A percentile compares a stretch with the other conserved stretches of the same genome.
These are phyloP conservation scores for Plectropomus leopardus DNA, from an alignment of 2,113 vertebrate genomes.

Conservation along the genomic window DNA sequence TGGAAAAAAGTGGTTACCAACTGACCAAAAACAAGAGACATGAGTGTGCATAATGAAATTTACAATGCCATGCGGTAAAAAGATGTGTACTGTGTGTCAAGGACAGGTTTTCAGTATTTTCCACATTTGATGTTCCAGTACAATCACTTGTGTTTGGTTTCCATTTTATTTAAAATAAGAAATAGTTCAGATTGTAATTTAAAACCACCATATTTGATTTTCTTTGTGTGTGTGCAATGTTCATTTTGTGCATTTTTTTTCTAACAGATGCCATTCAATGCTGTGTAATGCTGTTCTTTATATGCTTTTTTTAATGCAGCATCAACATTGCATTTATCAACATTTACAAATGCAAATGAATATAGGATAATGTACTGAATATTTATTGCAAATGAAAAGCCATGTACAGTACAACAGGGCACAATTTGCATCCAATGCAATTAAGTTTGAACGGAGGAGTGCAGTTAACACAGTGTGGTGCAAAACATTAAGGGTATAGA, in stretches of 20 bases:
- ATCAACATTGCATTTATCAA: slow-evolving; percentile 1
- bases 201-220: background rate
- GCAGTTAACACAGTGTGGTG: background rate
- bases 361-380: background rate
- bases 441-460: background rate
- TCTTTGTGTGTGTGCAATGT: too few species aligned
- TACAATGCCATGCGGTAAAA: slow-evolving; percentile 50
- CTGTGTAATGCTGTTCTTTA: background rate
- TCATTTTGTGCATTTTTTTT: background rate
- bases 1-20: background rate
- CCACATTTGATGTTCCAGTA: background rate
- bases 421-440: background rate
- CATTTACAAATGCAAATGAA: background rate
- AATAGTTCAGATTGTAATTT: background rate
- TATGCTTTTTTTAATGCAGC: background rate
- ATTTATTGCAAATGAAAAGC: slow-evolving; percentile 13
- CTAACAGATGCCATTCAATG: background rate
- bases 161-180: slow-evolving; percentile 14
- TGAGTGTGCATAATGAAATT: slow-evolving; percentile 53
- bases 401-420: background rate
- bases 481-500: background rate
- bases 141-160: background rate
- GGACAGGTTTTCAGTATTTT: slow-evolving; percentile 18
- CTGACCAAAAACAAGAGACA: background rate
- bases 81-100: slow-evolving; percentile 46